Base-by-base conservation (phyloP, 2,113 vertebrate genomes). In the Forbesichthys papilliferus region DNA sequence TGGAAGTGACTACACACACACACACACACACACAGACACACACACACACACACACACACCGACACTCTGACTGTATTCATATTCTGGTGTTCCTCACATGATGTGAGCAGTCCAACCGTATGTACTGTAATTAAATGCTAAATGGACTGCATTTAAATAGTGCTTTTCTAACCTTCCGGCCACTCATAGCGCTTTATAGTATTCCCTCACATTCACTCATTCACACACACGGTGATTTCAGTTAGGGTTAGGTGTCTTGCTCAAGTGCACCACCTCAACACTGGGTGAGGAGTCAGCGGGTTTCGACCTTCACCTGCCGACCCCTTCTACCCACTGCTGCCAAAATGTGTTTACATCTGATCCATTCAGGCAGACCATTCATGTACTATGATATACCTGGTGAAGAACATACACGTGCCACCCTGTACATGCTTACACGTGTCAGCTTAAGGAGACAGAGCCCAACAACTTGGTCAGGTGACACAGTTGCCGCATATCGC, bases 41-140 rank as follows among this genome's bases (percentile, higher is more conserved):
- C 54, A 63, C 16, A 63, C 42, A 54, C 64, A 73, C 8, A 6
- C 52, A 57, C 64, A 63, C 33, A 61, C 47, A 65, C n/a, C 8
- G 61, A 68, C 54, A 27, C 20, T 64, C 57, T 3, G 3, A 27
- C 27, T 27, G 27, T 27, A 27, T 27, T 27, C 27, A 27, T 27
- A 27, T 27, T 27, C 27, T 27, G 27, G 27, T 27, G 27, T 27
- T 27, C 27, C 27, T 27, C 27, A 27, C 27, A 27, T 27, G 27
- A 27, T 27, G 20, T 20, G 20, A 20, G 20, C 20, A 20, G 20
- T 20, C 20, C 20, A 20, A 20, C 20, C 20, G 20, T 20, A 20
- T 20, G 27, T 27, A 27, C 27, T 27, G 27, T 27, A 27, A 27
- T 2, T 27, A 27, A 27, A 27, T 27, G 27, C 27, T 27, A 27